Evolutionary conservation across 2,888 invertebrate genomes (phyloP), one percentile per base, ranked within the genome.

Genomic region (Nomada flava): DNA sequence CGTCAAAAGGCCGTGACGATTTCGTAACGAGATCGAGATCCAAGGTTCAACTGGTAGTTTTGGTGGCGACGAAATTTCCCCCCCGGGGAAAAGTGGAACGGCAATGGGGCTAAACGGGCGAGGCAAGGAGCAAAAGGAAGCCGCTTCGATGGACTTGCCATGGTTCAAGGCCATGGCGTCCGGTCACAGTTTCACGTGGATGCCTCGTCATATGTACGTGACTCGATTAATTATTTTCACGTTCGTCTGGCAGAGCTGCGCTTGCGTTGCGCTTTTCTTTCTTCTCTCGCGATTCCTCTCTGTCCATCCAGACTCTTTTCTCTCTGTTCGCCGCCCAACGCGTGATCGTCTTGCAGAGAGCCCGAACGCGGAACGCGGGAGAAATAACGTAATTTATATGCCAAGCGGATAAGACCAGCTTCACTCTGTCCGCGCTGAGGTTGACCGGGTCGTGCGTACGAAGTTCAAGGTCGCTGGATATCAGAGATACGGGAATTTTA

Each of bases 91-190:
- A 15, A 3, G 15, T 15, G 47, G 15, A 47, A 47, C 47, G 47
- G 11, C 2, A 3, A 15, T 15, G 47, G 47, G 15, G 11, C 47
- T 15, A 15, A 47, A 47, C 47, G 23, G 11, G 23, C 11, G 26
- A 23, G 36, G 23, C 23, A 15, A 65, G 29, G n/a, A 47, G 59
- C 20, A 23, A 29, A 64, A 59, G 68, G 73, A 77, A 78, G 60
- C 69, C 65, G 20, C 55, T 47, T 36, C 29, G 71, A 29, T 44
- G 60, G 60, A 59, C 44, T n/a, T 10, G 20, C 2, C 52, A 0
- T 62, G 89, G 91, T 91, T 90, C 91, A 91, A 90, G 90, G 90
- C 74, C 88, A 71, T 44, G 69, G 62, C 71, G 88, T 69, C 82
- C 89, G 88, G 90, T 89, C 89, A 89, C 83, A 89, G 89, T 86